A percentile compares a stretch with the other conserved stretches of the same genome.
phyloP scores from a whole-genome alignment of 2,888 invertebrate species.

The Terebella lapidaria region DNA sequence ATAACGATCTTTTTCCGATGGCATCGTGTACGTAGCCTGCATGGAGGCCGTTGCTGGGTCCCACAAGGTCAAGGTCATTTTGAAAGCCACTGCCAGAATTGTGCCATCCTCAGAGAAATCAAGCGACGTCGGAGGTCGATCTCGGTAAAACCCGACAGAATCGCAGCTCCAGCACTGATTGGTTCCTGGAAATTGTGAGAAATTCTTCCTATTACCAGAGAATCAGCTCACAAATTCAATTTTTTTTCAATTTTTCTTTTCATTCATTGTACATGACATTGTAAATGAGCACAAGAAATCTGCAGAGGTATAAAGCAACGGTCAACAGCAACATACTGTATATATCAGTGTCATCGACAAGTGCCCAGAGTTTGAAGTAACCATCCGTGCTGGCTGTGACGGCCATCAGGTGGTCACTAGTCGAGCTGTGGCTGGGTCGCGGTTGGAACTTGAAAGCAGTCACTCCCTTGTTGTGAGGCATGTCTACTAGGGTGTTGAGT shows the following conservation, averaged over 20 bases:
- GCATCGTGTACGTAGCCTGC: neutral
- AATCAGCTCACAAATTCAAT: too few relatives aligned
- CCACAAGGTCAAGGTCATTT: constrained; percentile 67
- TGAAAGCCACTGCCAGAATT: constrained; percentile 67
- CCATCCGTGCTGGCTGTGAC: constrained; percentile 67
- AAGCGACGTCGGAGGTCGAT: constrained; percentile 59
- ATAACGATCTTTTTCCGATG: too few relatives aligned
- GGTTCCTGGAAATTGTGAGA: constrained; percentile 56
- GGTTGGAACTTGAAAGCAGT: constrained; percentile 33
- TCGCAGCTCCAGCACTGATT: constrained; percentile 66
- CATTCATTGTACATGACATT: too few relatives aligned
- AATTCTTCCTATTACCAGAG: too few relatives aligned
- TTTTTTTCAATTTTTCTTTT: too few relatives aligned
- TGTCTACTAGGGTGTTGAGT: constrained; percentile 69
- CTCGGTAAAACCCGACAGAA: constrained; percentile 62
- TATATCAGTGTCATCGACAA: constrained; percentile 58
- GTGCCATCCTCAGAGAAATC: constrained; percentile 75
- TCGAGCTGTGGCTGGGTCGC: constrained; percentile 50
- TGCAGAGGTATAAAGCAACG: too few relatives aligned
- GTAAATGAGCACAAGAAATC: too few relatives aligned
- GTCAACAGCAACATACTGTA: constrained; percentile 50
- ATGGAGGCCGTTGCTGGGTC: constrained; percentile 52
- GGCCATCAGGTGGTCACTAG: constrained; percentile 62
- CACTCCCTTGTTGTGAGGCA: constrained; percentile 65
- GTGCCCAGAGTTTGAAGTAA: constrained; percentile 68